A percentile compares a stretch with the other conserved stretches of the same genome.
Evolutionary conservation across 2,888 invertebrate species (phyloP).

Genomic region (Actias luna): DNA sequence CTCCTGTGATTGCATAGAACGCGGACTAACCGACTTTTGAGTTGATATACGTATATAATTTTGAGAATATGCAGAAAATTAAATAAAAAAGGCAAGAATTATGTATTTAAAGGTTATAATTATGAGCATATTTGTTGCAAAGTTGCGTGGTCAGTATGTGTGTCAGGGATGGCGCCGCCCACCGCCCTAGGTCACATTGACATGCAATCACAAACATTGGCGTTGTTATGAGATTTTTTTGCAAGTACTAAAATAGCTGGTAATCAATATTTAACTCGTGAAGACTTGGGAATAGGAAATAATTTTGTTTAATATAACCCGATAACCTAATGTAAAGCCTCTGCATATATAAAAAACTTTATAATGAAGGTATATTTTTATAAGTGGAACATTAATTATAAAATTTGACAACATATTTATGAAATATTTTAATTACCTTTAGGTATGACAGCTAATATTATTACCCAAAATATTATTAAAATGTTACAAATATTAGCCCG

Average conservation of each 20-base stretch:
- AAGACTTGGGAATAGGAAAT: constrained; percentile 11
- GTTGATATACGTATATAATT: not conserved
- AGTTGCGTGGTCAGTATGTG: constrained; percentile 10
- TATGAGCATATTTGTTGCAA: constrained; percentile 2
- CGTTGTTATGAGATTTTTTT: constrained; percentile 18
- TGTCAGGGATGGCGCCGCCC: constrained; percentile 23
- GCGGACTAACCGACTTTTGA: not conserved
- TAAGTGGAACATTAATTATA: too few species aligned
- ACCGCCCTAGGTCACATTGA: constrained; percentile 19
- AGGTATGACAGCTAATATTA: too few species aligned
- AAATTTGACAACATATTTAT: too few species aligned
- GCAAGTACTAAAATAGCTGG: constrained; percentile 18
- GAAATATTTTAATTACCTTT: too few species aligned
- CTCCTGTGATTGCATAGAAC: not conserved
- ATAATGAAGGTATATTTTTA: too few species aligned
- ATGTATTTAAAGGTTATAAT: not conserved
- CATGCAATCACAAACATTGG: constrained; percentile 19
- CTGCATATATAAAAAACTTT: not conserved
- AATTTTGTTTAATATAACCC: not conserved
- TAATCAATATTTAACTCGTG: constrained; percentile 22
- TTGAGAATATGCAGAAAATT: not conserved
- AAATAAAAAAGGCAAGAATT: not conserved
- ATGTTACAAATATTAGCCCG: too few species aligned
- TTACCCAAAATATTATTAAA: too few species aligned
- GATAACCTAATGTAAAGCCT: not conserved